phyloP scores from a whole-genome alignment of 2,888 invertebrate genomes.

The Rhamnusium bicolor region DNA sequence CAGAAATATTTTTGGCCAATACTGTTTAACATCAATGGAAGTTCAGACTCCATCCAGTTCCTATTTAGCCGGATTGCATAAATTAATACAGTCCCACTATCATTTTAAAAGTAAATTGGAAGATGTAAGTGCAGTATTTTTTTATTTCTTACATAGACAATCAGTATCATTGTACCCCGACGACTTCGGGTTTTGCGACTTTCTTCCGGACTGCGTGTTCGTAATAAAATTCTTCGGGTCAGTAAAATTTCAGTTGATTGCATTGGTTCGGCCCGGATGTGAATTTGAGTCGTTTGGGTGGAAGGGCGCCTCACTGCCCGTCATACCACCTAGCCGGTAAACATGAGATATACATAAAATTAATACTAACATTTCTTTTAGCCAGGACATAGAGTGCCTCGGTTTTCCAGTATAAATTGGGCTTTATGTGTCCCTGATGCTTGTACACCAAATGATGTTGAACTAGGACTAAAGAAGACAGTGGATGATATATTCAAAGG shows the following conservation, averaged over 20 bases:
- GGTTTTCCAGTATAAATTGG: conserved; percentile 80
- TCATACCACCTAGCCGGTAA: too few relatives aligned
- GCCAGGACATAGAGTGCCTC: conserved; percentile 82
- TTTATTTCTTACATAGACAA: too few relatives aligned
- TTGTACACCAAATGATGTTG: conserved; percentile 76
- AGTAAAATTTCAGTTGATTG: too few relatives aligned
- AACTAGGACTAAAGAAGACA: conserved; percentile 73
- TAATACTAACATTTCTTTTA: conserved; percentile 64
- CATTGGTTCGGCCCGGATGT: too few relatives aligned
- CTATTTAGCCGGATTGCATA: conserved; percentile 73
- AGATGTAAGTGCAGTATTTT: conserved; percentile 78
- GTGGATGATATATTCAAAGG: conserved; percentile 71
- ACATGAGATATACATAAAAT: background rate
- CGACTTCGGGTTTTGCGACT: too few relatives aligned
- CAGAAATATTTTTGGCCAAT: conserved; percentile 74
- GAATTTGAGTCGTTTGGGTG: too few relatives aligned
- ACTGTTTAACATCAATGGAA: conserved; percentile 77
- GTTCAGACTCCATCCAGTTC: conserved; percentile 72
- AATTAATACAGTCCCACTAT: conserved; percentile 75
- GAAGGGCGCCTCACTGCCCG: too few relatives aligned
- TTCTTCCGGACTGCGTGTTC: too few relatives aligned
- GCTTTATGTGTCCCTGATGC: conserved; percentile 79
- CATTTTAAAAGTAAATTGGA: conserved; percentile 78
- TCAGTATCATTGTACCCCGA: too few relatives aligned
- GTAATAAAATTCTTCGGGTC: too few relatives aligned